These are phyloP conservation scores for Acleris emargana DNA, from an alignment of 2,888 invertebrate species.

Conservation along the genomic window DNA sequence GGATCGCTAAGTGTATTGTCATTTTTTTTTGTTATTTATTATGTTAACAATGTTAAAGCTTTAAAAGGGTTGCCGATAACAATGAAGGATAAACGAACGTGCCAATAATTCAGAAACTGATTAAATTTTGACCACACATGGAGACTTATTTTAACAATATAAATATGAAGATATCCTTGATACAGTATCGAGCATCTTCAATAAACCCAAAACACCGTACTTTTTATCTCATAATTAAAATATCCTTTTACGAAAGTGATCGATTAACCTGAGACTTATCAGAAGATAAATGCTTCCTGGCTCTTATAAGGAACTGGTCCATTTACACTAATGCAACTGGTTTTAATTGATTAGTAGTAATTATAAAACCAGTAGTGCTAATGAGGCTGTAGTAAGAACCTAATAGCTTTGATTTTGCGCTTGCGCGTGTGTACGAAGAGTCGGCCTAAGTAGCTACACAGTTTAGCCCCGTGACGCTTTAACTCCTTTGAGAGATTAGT, in stretches of 20 bases:
- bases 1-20: too few species aligned
- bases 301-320: conserved; percentile 15
- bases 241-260: conserved; percentile 23
- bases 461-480: too few species aligned
- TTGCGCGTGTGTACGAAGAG: too few species aligned
- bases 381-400: too few species aligned
- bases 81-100: too few species aligned
- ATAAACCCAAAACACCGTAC: conserved; percentile 1
- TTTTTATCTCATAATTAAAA: conserved; percentile 13
- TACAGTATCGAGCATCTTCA: not conserved
- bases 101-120: too few species aligned
- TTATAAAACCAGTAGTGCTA: not conserved
- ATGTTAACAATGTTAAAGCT: too few species aligned
- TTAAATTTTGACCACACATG: not conserved
- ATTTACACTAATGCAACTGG: conserved; percentile 21
- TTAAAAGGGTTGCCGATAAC: too few species aligned
- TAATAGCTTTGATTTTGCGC: too few species aligned
- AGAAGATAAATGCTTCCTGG: conserved; percentile 25
- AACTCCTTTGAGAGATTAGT: too few species aligned
- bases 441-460: too few species aligned
- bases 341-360: conserved; percentile 10
- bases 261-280: conserved; percentile 22
- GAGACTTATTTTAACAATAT: not conserved
- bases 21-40: too few species aligned
- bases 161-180: not conserved